Conservation (phyloP, 2,113 vertebrate species). For the Tautogolabrus adspersus region DNA sequence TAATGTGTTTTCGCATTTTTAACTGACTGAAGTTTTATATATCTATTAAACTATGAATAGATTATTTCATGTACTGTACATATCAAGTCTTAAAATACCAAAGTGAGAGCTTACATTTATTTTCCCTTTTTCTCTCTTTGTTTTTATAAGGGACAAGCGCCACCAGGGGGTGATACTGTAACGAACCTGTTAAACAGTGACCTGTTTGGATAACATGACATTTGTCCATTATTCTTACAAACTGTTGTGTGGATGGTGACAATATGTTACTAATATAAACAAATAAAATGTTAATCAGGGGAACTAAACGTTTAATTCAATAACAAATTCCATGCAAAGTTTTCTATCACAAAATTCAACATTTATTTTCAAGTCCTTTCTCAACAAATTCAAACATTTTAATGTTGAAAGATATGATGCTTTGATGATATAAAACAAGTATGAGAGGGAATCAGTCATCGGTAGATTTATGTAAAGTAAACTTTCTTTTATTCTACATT, state of each 20-base stretch:
- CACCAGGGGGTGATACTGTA: constrained; percentile 55
- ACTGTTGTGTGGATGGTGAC: not conserved
- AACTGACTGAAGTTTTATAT: too few relatives aligned
- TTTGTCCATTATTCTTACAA: not conserved
- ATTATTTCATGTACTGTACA: too few relatives aligned
- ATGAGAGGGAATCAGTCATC: too few relatives aligned
- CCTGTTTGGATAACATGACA: not conserved
- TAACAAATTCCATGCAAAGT: not conserved
- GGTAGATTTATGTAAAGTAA: too few relatives aligned
- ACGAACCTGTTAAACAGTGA: not conserved
- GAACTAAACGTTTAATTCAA: not conserved
- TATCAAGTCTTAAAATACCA: too few relatives aligned
- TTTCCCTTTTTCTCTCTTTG: not conserved
- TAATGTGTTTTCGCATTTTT: too few relatives aligned
- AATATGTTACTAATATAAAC: not conserved
- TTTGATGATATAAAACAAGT: too few relatives aligned
- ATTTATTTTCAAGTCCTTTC: not conserved
- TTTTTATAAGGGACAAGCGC: constrained; percentile 4
- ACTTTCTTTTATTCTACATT: too few relatives aligned
- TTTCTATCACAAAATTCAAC: not conserved
- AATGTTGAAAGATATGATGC: not conserved
- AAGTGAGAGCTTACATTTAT: too few relatives aligned
- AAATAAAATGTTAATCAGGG: not conserved
- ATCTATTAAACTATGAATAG: too few relatives aligned
- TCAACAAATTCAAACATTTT: not conserved